A percentile compares a stretch with the other conserved stretches of the same genome.
Evolutionary conservation across 2,797 vertebrate genomes (phyloP).

Genomic region (Diplodus sargus): DNA sequence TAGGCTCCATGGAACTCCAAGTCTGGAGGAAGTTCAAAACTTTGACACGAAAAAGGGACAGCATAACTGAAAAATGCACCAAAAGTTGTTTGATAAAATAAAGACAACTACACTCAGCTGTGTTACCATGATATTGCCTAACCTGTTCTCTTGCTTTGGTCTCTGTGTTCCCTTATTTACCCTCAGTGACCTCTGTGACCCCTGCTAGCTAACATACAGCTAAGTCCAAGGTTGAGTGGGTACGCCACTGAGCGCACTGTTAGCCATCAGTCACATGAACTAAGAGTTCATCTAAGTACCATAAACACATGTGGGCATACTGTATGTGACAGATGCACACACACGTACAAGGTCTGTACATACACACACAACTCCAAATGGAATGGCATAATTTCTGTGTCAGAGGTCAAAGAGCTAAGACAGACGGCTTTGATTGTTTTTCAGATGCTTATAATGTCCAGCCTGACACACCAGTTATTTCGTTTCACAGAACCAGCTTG

Average conservation of each 20-base stretch:
- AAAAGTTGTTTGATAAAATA: conserved; percentile 8
- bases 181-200: conserved; percentile 64
- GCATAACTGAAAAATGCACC: not conserved
- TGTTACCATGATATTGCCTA: conserved; percentile 16
- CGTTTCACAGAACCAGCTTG: too few species aligned
- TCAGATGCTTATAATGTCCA: conserved; percentile 1
- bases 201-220: conserved; percentile 40
- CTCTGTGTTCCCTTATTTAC: conserved; percentile 60
- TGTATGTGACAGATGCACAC: conserved; percentile 15
- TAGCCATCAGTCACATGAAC: conserved; percentile 41
- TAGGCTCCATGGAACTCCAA: too few species aligned
- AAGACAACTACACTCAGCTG: not conserved
- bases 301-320: conserved; percentile 46
- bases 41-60: not conserved
- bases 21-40: not conserved
- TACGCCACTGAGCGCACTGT: conserved; percentile 33
- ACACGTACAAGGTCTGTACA: not conserved
- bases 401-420: conserved; percentile 54
- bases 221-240: conserved; percentile 69
- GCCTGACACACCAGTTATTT: too few species aligned
- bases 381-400: conserved; percentile 36
- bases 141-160: conserved; percentile 22
- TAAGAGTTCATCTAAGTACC: not conserved
- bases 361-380: conserved; percentile 17
- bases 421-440: conserved; percentile 26